These are phyloP conservation scores for Sympetrum striolatum DNA, from an alignment of 2,888 invertebrate genomes.

Conservation along the genomic window DNA sequence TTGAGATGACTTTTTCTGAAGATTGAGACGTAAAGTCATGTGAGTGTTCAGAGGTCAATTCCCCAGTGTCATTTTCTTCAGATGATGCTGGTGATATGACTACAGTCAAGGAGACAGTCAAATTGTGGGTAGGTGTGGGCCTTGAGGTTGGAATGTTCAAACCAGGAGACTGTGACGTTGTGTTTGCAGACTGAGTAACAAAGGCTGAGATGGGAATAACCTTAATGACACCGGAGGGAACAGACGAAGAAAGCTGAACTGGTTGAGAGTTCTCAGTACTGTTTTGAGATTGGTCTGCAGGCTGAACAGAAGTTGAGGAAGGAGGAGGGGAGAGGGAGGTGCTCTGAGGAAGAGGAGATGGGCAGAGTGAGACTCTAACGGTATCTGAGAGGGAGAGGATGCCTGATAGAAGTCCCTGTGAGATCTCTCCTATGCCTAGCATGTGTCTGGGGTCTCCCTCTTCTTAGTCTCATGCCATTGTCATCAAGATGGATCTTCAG, in stretches of 20 bases:
- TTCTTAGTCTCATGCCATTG: slow-evolving; percentile 39
- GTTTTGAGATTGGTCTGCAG: not conserved
- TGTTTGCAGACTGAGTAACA: not conserved
- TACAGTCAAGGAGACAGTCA: not conserved
- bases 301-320: not conserved
- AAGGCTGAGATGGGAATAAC: not conserved
- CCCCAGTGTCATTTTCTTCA: not conserved
- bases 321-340: not conserved
- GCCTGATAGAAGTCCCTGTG: slow-evolving; percentile 28
- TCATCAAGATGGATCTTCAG: slow-evolving; percentile 53
- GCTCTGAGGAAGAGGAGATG: not conserved
- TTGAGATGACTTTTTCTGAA: not conserved
- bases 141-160: not conserved
- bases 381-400: slow-evolving; percentile 2
- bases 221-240: not conserved
- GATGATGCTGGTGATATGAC: slow-evolving; percentile 11
- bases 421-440: slow-evolving; percentile 52
- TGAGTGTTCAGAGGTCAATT: not conserved
- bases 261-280: not conserved
- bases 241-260: not conserved
- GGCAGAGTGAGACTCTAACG: not conserved
- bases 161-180: not conserved
- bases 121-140: slow-evolving; percentile 5
- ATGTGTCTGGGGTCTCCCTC: slow-evolving; percentile 47
- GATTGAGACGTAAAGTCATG: not conserved